phyloP scores from a whole-genome alignment of 1,140 invertebrate species.

The Drosophila orena region DNA sequence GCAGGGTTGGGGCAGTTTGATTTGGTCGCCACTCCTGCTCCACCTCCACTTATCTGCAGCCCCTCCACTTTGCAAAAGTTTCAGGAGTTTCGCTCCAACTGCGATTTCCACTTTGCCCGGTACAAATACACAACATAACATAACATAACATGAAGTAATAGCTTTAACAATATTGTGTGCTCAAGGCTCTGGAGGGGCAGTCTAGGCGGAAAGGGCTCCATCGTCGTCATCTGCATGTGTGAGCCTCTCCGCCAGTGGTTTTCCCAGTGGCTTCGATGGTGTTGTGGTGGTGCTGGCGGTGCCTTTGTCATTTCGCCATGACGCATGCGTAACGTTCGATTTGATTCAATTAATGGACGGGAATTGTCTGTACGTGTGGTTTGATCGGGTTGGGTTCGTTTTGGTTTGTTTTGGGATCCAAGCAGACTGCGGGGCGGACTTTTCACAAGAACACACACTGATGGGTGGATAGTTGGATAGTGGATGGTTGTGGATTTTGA shows the following conservation, averaged over 20 bases:
- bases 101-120: conserved; percentile 69
- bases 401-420: conserved; percentile 10
- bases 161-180: conserved; percentile 77
- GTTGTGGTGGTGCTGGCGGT: conserved; percentile 7
- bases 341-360: conserved; percentile 81
- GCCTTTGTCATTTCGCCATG: conserved; percentile 77
- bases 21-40: conserved; percentile 59
- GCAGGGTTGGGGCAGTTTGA: conserved; percentile 66
- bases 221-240: conserved; percentile 51
- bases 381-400: conserved; percentile 34
- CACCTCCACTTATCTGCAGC: conserved; percentile 10
- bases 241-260: conserved; percentile 38
- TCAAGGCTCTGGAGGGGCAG: conserved; percentile 27
- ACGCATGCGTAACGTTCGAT: conserved; percentile 83
- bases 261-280: conserved; percentile 20
- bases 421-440: conserved; percentile 56
- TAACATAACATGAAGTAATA: conserved; percentile 63
- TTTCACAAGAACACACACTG: background rate
- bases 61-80: conserved; percentile 21
- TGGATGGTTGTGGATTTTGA: conserved; percentile 1
- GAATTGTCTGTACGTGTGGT: conserved; percentile 76
- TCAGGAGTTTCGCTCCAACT: conserved; percentile 59
- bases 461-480: conserved; percentile 10
- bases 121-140: conserved; percentile 79
- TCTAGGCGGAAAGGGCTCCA: conserved; percentile 9